phyloP scores from a whole-genome alignment of 2,113 vertebrate genomes.

The Gambusia holbrooki region DNA sequence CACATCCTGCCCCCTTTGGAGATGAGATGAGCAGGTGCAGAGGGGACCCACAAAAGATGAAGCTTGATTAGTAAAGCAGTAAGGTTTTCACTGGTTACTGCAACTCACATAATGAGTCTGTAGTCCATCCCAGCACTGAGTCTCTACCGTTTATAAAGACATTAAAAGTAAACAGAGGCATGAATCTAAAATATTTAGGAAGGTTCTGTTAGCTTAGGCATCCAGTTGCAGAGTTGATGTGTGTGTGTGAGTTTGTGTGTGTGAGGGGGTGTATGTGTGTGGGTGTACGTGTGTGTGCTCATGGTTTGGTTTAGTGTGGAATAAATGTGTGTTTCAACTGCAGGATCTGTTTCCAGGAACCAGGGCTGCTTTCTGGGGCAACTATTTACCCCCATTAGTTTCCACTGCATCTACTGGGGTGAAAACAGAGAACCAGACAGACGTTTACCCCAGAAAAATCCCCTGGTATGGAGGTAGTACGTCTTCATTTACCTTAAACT shows the following conservation, averaged over 20 bases:
- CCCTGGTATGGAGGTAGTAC: no score
- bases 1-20: slow-evolving; percentile 60
- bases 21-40: slow-evolving; percentile 73
- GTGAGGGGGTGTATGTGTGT: no score
- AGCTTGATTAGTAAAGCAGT: slow-evolving; percentile 67
- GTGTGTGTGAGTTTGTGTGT: no score
- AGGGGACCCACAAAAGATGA: slow-evolving; percentile 60
- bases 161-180: slow-evolving; percentile 34
- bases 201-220: slow-evolving; percentile 11
- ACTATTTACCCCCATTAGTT: background rate
- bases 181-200: slow-evolving; percentile 8
- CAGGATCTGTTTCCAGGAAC: no score
- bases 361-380: no score
- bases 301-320: background rate
- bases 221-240: background rate
- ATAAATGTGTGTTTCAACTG: background rate
- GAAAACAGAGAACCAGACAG: background rate
- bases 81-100: slow-evolving; percentile 52
- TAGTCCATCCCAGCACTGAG: slow-evolving; percentile 38
- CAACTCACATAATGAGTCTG: slow-evolving; percentile 63
- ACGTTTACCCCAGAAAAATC: background rate
- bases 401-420: background rate
- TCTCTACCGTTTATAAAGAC: slow-evolving; percentile 14
- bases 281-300: background rate
- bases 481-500: background rate